Evolutionary conservation across 2,888 invertebrate genomes (phyloP), one percentile per base, ranked within the genome.

Genomic region (Tanypteryx hageni): DNA sequence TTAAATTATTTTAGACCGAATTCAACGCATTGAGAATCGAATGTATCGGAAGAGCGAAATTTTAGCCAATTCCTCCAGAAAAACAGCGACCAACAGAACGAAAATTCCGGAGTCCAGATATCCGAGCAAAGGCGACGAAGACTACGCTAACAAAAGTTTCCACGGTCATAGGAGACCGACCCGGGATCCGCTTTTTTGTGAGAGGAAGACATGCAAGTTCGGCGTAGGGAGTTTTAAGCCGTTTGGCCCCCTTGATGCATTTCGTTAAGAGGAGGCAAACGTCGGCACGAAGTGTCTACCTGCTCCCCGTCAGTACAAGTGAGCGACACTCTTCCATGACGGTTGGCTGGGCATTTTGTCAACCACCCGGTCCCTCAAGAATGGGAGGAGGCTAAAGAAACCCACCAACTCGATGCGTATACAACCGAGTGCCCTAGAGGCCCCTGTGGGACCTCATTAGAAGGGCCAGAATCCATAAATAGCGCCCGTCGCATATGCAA

Each of bases 221-320:
- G 13, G 22, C 76, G 2, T 11, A 76, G 76, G 76, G 76, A 27
- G 76, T 76, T 76, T 27, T 76, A 76, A 76, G 76, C 76, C 76
- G 22, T 27, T 11, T 10, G 22, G 76, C 13, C 76, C 76, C 76
- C 22, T 16, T 61, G 14, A 13, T 27, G 27, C 76, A 76, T 76
- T 76, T 76, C 13, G 76, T 76, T 76, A 76, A 76, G 22, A 76
- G 27, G 27, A 76, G 76, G 27, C 22, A 76, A 76, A 76, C 22
- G 76, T 76, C 76, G 76, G 76, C 76, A 76, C 76, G 11, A 76
- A 68, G 68, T n/a, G 68, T 22, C 76, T 76, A 76, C 76, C 76
- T 76, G 76, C 76, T 76, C 76, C 76, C 76, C 22, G n/a, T 22
- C 68, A 0, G 44, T 44, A 44, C 44, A 44, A 44, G 44, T 68